Percentiles rank a stretch among this genome's conserved stretches.
These are phyloP conservation scores for Nomada fabriciana DNA, from an alignment of 2,888 invertebrate genomes.

Conservation along the genomic window DNA sequence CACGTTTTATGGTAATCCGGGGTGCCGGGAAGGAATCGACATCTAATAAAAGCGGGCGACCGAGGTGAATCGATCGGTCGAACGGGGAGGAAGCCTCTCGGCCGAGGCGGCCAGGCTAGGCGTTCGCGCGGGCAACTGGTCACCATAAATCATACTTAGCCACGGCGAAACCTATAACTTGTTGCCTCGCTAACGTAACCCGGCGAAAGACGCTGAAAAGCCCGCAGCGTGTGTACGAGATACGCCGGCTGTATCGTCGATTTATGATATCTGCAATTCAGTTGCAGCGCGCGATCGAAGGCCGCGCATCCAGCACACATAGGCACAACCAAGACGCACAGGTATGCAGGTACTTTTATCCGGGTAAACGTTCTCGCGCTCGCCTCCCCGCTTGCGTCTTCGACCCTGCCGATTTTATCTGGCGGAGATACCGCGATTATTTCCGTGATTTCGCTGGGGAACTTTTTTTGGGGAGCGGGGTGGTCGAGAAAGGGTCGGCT, in stretches of 20 bases:
- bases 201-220: conserved; percentile 74
- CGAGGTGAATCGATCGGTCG: not conserved
- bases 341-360: no score
- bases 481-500: no score
- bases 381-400: not conserved
- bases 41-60: conserved; percentile 46
- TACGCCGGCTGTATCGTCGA: conserved; percentile 57
- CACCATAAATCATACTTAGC: conserved; percentile 72
- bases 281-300: conserved; percentile 58
- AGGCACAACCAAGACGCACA: no score
- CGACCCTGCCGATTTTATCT: not conserved
- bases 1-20: conserved; percentile 52
- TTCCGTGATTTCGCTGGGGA: no score
- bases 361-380: no score
- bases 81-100: conserved; percentile 19
- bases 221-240: conserved; percentile 53
- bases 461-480: no score
- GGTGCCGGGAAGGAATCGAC: conserved; percentile 43
- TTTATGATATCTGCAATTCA: conserved; percentile 70
- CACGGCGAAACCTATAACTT: conserved; percentile 65
- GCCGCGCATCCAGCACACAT: not conserved
- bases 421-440: no score
- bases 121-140: conserved; percentile 60
- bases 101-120: not conserved
- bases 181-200: conserved; percentile 63